These are phyloP conservation scores for Bovichtus variegatus DNA, from an alignment of 2,797 vertebrate species.

Conservation along the genomic window DNA sequence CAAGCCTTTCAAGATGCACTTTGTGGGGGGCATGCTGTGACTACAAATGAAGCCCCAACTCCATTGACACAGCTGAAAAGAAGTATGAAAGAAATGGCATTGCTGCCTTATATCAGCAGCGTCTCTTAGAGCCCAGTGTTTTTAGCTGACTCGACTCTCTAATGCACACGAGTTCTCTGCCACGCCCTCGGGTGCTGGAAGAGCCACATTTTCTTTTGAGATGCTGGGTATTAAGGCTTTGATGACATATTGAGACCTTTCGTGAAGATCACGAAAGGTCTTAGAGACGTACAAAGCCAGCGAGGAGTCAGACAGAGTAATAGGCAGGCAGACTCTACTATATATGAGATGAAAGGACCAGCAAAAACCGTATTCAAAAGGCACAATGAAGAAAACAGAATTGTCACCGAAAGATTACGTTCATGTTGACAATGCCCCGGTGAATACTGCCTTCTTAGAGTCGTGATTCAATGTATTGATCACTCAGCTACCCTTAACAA, in stretches of 20 bases:
- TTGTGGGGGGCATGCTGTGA: not conserved
- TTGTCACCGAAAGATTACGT: not conserved
- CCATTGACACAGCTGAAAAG: not conserved
- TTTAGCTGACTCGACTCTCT: slow-evolving; percentile 25
- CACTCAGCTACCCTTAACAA: not conserved
- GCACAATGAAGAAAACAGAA: not conserved
- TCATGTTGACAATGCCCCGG: not conserved
- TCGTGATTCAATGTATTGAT: slow-evolving; percentile 25
- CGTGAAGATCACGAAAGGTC: slow-evolving; percentile 45
- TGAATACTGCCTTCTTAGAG: slow-evolving; percentile 1
- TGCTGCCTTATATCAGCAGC: slow-evolving; percentile 24
- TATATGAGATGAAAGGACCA: slow-evolving; percentile 6
- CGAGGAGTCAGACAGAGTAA: slow-evolving; percentile 41
- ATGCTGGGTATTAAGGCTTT: slow-evolving; percentile 32
- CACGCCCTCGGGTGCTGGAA: slow-evolving; percentile 25
- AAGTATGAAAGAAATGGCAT: slow-evolving; percentile 14
- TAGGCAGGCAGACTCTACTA: slow-evolving; percentile 5
- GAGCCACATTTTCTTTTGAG: slow-evolving; percentile 27
- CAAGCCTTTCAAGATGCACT: not conserved
- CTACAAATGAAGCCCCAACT: not conserved
- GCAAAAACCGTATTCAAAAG: slow-evolving; percentile 7
- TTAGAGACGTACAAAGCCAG: slow-evolving; percentile 10
- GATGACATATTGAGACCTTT: slow-evolving; percentile 65
- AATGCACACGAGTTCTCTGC: slow-evolving; percentile 20
- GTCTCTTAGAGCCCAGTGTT: slow-evolving; percentile 14